phyloP scores from a whole-genome alignment of 2,113 vertebrate species.

The Probosciger aterrimus region DNA sequence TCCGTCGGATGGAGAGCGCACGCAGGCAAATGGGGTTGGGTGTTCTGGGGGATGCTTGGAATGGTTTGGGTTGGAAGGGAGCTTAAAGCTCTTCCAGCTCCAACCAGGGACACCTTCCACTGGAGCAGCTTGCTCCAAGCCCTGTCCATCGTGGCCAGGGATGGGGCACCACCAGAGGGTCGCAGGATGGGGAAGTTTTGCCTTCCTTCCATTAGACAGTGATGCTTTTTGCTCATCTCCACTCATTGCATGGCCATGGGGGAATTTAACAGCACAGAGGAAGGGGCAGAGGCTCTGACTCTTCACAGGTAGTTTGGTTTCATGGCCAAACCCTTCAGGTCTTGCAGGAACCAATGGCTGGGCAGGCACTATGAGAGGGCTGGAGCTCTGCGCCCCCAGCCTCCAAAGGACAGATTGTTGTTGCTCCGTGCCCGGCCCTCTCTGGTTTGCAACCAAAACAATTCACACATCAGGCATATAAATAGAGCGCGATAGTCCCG shows the following conservation, averaged over 20 bases:
- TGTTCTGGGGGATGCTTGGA: background rate
- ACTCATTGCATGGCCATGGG: rapidly evolving
- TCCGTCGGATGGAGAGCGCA: rapidly evolving
- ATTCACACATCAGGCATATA: slow-evolving; percentile 57
- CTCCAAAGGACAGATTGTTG: background rate
- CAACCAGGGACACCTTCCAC: background rate
- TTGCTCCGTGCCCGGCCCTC: background rate
- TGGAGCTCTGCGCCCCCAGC: background rate
- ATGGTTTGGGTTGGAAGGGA: background rate
- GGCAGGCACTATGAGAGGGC: background rate
- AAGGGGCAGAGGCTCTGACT: background rate
- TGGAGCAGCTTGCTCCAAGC: background rate
- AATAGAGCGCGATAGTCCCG: slow-evolving; percentile 13
- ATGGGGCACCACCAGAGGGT: background rate
- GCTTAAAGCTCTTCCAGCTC: background rate
- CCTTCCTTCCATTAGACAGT: rapidly evolving
- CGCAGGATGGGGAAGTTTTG: rapidly evolving
- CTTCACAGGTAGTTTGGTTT: background rate
- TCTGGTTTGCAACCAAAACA: slow-evolving; percentile 43
- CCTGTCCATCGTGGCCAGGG: background rate
- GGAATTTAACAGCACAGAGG: background rate
- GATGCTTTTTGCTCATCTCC: background rate
- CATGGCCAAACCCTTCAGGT: background rate
- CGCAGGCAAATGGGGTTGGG: rapidly evolving
- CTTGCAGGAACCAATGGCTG: background rate